Percentiles rank a stretch among this genome's conserved stretches.
These are phyloP conservation scores for Eolophus roseicapilla DNA, from an alignment of 2,113 vertebrate genomes.

Conservation along the genomic window DNA sequence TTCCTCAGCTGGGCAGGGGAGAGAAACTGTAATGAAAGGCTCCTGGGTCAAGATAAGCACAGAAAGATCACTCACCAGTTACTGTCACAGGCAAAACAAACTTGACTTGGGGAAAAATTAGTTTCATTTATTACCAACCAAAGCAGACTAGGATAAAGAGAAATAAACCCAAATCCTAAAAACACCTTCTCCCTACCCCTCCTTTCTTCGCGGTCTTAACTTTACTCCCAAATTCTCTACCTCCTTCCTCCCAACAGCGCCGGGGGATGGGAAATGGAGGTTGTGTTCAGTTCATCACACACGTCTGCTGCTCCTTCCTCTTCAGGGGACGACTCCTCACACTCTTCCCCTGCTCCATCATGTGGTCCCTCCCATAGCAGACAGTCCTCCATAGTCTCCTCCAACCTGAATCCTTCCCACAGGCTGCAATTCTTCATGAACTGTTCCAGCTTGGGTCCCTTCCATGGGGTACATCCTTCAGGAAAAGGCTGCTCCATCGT, in stretches of 20 bases:
- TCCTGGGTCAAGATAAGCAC: not conserved
- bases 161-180: not conserved
- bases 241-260: not conserved
- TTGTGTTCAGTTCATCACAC: not conserved
- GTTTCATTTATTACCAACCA: not conserved
- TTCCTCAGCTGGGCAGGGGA: not conserved
- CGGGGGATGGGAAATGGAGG: not conserved
- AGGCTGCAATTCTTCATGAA: not conserved
- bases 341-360: rapidly evolving
- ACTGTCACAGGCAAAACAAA: not conserved
- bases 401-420: not conserved
- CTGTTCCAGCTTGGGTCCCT: not conserved
- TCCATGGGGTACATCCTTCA: not conserved
- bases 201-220: not conserved
- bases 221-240: not conserved
- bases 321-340: not conserved
- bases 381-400: not conserved
- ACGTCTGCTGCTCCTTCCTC: not conserved
- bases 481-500: not conserved
- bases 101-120: not conserved
- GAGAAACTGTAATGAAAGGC: not conserved
- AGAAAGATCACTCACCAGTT: not conserved
- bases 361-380: not conserved
- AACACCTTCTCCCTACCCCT: not conserved
- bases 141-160: not conserved